Base-by-base conservation (phyloP, 2,113 vertebrate genomes). In the Xyliphius kryptos region DNA sequence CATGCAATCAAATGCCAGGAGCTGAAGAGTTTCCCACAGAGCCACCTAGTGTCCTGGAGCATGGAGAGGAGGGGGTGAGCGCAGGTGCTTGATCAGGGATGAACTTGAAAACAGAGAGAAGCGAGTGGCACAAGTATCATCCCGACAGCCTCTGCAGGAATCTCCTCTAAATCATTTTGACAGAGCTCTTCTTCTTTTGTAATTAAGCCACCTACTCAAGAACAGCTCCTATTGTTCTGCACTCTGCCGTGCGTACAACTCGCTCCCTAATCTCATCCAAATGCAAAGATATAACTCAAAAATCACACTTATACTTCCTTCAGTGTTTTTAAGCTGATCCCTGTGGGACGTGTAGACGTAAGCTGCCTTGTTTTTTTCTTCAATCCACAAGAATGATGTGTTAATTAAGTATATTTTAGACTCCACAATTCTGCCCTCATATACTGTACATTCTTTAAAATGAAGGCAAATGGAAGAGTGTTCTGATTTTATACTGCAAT, bases 141-240 rank as follows among this genome's bases (percentile, higher is more conserved):
- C 74, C 72, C 80, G 76, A 77, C 77, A 77, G 81, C 80, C 77
- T 80, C 81, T 66, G 73, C 77, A 78, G 82, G 83, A 81, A 79
- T 63, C 49, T 66, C 70, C 75, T 86, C 80, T 81, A 80, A 83
- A 79, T 81, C 55, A 70, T 57, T 63, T 69, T 56, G 63, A 68
- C 74, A 67, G 68, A 63, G 41, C 71, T 74, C 75, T 67, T 76
- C 76, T 74, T 74, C 66, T 71, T 77, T 75, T 78, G 74, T 82
- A 84, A 86, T 85, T 82, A 82, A 81, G 81, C 66, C 49, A 70
- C 66, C 55, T 69, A 71, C 69, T 70, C 4, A 56, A 71, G 77
- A 61, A 37, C 75, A 66, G 75, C 79, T 77, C 72, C 79, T 78
- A 82, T 82, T 83, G 75, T 81, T 81, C 75, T 67, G n/a, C n/a